phyloP scores from a whole-genome alignment of 2,888 invertebrate genomes.

The Palloptera scutellata region DNA sequence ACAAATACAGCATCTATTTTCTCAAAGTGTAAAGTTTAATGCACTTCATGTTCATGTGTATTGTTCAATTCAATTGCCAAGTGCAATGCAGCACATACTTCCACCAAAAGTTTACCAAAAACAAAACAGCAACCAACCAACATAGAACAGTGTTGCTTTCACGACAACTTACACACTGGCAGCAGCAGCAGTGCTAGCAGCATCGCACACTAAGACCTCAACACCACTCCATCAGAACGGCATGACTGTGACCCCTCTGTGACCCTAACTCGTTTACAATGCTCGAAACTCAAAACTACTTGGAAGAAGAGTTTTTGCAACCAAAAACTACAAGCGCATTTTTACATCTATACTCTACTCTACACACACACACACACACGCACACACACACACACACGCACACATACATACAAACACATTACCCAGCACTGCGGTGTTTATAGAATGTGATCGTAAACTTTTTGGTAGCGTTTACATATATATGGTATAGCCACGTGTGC shows the following conservation, averaged over 20 bases:
- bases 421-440: too few relatives aligned
- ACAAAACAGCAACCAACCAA: not conserved
- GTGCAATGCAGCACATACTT: too few relatives aligned
- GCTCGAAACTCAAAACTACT: not conserved
- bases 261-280: not conserved
- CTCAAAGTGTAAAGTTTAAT: too few relatives aligned
- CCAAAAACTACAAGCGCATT: not conserved
- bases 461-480: not conserved
- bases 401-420: slow-evolving; percentile 1
- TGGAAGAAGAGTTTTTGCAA: not conserved
- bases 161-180: not conserved
- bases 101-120: not conserved
- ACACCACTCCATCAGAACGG: not conserved
- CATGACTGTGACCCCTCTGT: not conserved
- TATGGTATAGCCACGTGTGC: not conserved
- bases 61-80: too few relatives aligned
- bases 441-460: slow-evolving; percentile 5
- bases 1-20: not conserved
- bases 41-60: too few relatives aligned
- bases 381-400: slow-evolving; percentile 3
- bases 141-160: not conserved
- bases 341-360: not conserved
- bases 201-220: not conserved
- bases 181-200: not conserved
- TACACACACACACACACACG: not conserved